Base-by-base conservation (phyloP, 1,140 invertebrate genomes). In the Stegodyphus dumicola region DNA sequence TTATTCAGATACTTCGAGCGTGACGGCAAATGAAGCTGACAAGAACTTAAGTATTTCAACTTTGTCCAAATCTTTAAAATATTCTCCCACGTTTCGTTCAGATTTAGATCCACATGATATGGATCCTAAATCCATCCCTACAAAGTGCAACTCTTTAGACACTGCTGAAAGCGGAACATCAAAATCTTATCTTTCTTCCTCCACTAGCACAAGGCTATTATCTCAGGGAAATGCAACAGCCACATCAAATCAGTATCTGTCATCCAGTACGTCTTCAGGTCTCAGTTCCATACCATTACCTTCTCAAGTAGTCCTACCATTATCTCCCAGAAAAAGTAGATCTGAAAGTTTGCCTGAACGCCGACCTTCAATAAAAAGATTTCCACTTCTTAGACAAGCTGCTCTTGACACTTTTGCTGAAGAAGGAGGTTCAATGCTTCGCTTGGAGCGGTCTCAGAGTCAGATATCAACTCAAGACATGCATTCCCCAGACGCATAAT, bases 331-430 rank as follows among this genome's bases (percentile, higher is more conserved):
- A 54, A 86, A 86, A 78, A 73, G 54, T 77, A 66, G 84, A 11
- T 86, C 84, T 2, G 84, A 86, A 11, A 86, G 84, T 65, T 54
- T 86, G 48, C 84, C 84, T 9, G 84, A 86, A 74, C 71, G 84
- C 51, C 49, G 84, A 65, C 64, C 83, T 51, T 80, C 85, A 15
- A 6, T 86, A 6, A 86, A 86, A 64, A 64, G 85, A 80, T 80
- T 79, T n/a, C 85, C 85, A 15, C 73, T 86, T 64, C 64, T 86
- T n/a, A 53, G 85, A 69, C 85, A 86, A 80, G 76, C 54, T 52
- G 85, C 85, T 52, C 70, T 86, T 3, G 85, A 86, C 48, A 11
- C 85, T n/a, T 80, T 79, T 80, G 77, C 71, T 18, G 85, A 86
- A 56, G 85, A 86, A 86, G 75, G 84, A 18, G 81, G 73, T n/a